Percentiles rank a stretch among this genome's conserved stretches.
Conservation (phyloP, 2,113 vertebrate genomes). For the Calyptomena viridis region DNA sequence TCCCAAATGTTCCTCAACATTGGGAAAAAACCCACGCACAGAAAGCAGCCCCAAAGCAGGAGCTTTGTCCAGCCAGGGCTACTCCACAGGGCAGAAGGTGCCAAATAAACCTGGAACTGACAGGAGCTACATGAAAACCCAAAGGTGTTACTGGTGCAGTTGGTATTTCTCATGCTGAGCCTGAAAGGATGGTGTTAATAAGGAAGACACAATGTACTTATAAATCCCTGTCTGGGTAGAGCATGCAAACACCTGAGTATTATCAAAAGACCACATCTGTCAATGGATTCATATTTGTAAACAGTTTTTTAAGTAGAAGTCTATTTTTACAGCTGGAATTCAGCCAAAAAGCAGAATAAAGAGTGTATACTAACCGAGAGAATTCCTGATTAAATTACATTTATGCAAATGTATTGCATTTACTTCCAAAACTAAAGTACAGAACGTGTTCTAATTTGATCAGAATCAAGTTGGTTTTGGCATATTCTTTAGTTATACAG, state of each 20-base stretch:
- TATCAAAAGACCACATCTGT: neutral
- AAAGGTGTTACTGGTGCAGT: neutral
- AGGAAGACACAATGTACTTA: neutral
- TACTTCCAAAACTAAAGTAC: neutral
- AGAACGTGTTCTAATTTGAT: neutral
- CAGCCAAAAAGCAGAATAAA: neutral
- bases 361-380: neutral
- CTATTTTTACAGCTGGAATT: neutral
- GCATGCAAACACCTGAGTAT: neutral
- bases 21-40: neutral
- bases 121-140: neutral
- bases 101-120: neutral
- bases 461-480: neutral
- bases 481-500: neutral
- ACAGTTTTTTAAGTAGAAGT: neutral
- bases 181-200: neutral
- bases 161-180: neutral
- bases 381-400: neutral
- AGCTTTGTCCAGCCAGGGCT: neutral
- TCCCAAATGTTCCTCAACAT: rapidly evolving
- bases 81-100: neutral
- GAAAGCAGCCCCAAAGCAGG: neutral
- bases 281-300: neutral
- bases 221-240: neutral
- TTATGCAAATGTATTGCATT: neutral